These are phyloP conservation scores for Neodiprion fabricii DNA, from an alignment of 1,140 invertebrate species.

Conservation along the genomic window DNA sequence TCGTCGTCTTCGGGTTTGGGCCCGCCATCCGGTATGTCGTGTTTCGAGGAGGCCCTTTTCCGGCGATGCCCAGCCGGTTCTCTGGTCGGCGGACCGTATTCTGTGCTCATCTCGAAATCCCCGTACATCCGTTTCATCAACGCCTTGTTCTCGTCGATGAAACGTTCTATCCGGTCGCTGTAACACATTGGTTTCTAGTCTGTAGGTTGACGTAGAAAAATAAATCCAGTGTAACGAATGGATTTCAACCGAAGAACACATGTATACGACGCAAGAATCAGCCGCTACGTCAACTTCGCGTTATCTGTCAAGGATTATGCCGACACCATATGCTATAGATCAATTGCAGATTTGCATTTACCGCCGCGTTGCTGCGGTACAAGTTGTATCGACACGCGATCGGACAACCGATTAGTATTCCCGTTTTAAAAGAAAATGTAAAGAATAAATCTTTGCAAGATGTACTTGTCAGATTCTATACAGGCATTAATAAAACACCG, in stretches of 20 bases:
- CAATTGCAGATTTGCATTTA: neutral
- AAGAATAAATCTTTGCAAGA: neutral
- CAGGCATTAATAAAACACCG: neutral
- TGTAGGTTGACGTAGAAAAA: too few species aligned
- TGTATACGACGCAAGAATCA: too few species aligned
- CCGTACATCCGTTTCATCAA: constrained; percentile 92
- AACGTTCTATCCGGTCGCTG: constrained; percentile 87
- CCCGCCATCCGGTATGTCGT: constrained; percentile 55
- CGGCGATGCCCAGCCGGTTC: constrained; percentile 55
- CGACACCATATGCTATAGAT: neutral
- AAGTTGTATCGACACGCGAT: neutral
- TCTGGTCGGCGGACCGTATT: constrained; percentile 61
- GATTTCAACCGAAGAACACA: neutral
- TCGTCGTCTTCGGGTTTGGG: constrained; percentile 46
- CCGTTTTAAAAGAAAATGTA: neutral
- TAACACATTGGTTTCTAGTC: constrained; percentile 32
- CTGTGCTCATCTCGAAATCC: constrained; percentile 74
- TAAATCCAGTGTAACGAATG: too few species aligned
- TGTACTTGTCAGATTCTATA: neutral
- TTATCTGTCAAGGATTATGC: neutral
- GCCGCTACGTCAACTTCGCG: too few species aligned
- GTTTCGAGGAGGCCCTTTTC: constrained; percentile 59
- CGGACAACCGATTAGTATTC: neutral
- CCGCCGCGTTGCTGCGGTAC: too few species aligned
- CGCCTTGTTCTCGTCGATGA: constrained; percentile 94